These are phyloP conservation scores for Patella pellucida DNA, from an alignment of 2,888 invertebrate species.

Conservation along the genomic window DNA sequence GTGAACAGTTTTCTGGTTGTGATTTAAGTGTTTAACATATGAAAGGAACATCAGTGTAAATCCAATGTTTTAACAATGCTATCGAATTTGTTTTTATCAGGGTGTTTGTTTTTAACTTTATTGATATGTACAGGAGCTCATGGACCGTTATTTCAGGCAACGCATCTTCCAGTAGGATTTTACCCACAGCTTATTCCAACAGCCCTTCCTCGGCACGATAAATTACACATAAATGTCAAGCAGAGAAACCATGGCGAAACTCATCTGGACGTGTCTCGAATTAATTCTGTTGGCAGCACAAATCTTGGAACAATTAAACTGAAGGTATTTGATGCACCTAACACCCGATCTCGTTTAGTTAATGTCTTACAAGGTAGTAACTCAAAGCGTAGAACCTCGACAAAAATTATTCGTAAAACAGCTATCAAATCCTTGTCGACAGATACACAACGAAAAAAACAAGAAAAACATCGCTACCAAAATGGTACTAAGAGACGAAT, in stretches of 20 bases:
- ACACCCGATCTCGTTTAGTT: neutral
- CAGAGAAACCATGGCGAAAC: neutral
- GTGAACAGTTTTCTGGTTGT: no score
- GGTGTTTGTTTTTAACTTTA: no score
- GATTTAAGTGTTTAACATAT: no score
- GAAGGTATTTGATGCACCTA: neutral
- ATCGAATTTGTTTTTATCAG: no score
- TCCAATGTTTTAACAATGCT: no score
- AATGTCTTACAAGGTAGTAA: neutral
- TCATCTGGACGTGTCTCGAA: neutral
- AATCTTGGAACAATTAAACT: neutral
- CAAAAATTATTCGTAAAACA: conserved; percentile 2
- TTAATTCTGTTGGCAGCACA: neutral
- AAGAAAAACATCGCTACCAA: neutral
- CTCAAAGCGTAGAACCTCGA: neutral
- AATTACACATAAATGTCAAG: neutral
- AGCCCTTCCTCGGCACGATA: no score
- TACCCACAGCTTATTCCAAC: no score
- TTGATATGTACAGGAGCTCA: no score
- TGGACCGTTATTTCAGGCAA: no score
- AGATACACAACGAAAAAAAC: neutral
- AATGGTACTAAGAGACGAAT: neutral
- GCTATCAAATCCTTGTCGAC: neutral
- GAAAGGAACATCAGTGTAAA: no score
- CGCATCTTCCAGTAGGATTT: no score